These are phyloP conservation scores for Erebia palarica DNA, from an alignment of 2,888 invertebrate species.

Conservation along the genomic window DNA sequence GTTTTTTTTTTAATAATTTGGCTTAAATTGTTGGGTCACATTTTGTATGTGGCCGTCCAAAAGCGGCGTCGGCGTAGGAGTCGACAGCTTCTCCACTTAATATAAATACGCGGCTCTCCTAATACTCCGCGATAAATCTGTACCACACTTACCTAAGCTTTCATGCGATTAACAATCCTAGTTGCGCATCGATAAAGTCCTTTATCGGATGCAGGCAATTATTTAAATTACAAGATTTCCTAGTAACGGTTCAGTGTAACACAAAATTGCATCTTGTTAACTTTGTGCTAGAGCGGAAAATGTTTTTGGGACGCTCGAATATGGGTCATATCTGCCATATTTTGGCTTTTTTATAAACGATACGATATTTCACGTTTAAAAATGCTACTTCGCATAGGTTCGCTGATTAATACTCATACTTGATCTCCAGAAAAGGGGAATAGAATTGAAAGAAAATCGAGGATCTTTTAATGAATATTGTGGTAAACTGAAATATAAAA, in stretches of 20 bases:
- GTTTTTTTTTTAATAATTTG: background rate
- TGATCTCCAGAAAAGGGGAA: background rate
- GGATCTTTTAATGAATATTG: too few species aligned
- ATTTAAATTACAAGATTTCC: constrained; percentile 47
- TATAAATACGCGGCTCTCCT: constrained; percentile 77
- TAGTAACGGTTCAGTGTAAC: constrained; percentile 42
- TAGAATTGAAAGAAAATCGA: background rate
- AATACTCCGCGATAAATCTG: constrained; percentile 75
- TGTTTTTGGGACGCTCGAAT: constrained; percentile 44
- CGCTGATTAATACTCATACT: constrained; percentile 39
- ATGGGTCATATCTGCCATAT: constrained; percentile 53
- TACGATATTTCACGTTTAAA: constrained; percentile 46
- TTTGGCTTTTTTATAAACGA: constrained; percentile 51
- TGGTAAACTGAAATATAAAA: too few species aligned
- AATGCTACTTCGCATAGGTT: constrained; percentile 47
- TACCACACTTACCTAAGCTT: constrained; percentile 58
- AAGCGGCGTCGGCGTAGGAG: constrained; percentile 73
- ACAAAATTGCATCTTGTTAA: constrained; percentile 47
- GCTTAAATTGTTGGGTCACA: constrained; percentile 34
- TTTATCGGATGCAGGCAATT: constrained; percentile 54
- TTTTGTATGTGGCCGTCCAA: constrained; percentile 74
- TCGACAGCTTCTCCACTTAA: constrained; percentile 80
- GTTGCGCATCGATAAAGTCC: constrained; percentile 64
- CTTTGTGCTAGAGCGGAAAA: constrained; percentile 51
- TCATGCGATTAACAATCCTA: constrained; percentile 66